Evolutionary conservation across 2,888 invertebrate species (phyloP).

Genomic region (Melikaiella ostensackeni): DNA sequence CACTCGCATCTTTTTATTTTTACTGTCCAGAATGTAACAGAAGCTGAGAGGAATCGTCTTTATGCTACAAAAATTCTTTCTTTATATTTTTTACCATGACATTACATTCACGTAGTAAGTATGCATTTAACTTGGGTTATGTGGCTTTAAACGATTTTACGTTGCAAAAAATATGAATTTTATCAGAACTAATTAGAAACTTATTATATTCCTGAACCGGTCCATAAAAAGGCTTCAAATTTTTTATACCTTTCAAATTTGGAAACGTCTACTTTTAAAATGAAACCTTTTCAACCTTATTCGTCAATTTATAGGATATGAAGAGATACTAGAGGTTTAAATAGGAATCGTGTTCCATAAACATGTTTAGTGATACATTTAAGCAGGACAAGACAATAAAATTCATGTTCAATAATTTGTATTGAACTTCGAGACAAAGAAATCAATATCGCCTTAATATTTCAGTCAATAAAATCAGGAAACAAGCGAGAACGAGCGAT

Average conservation of each 20-base stretch:
- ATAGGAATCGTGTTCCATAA: not conserved
- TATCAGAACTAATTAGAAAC: too few relatives aligned
- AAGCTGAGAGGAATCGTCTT: not conserved
- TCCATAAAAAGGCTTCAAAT: too few relatives aligned
- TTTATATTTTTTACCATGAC: not conserved
- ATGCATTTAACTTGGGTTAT: not conserved
- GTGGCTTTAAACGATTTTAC: not conserved
- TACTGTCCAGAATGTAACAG: slow-evolving; percentile 19
- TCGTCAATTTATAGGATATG: not conserved
- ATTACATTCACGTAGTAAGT: not conserved
- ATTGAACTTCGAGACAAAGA: too few relatives aligned
- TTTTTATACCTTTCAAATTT: too few relatives aligned
- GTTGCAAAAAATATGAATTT: not conserved
- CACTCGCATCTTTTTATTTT: slow-evolving; percentile 30
- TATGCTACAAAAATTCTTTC: slow-evolving; percentile 6
- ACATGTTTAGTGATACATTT: too few relatives aligned
- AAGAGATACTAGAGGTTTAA: not conserved
- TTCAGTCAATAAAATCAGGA: too few relatives aligned
- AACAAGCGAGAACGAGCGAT: too few relatives aligned
- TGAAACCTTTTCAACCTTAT: too few relatives aligned
- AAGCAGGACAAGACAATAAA: too few relatives aligned
- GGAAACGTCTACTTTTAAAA: not conserved
- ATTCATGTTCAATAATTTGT: too few relatives aligned
- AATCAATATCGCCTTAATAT: too few relatives aligned
- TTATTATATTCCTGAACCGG: too few relatives aligned